Base-by-base conservation (phyloP, 2,888 invertebrate species). In the Poecilus cupreus region DNA sequence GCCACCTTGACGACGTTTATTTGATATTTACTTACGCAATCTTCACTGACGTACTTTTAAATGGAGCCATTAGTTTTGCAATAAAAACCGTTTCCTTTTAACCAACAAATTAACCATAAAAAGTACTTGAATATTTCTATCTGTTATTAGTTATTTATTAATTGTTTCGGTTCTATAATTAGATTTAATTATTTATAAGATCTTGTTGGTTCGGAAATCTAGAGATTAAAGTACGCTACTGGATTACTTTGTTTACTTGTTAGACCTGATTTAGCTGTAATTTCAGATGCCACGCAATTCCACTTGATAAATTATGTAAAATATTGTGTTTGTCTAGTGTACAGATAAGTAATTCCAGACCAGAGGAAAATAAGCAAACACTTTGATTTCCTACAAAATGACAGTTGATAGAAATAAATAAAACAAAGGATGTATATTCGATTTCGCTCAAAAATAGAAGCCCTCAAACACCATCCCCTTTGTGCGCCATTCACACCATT, bases 261-360 rank as follows among this genome's bases (percentile, higher is more conserved):
- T 16, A 18, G 51, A 13, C n/a, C 3, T 26, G 24, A 26, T 60
- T 24, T 26, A 60, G 60, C 18, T 20, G 60, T 60, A 60, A 60
- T 60, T 60, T 32, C 13, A 60, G 20, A 54, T 54, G 54, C 22
- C 54, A 54, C 20, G 54, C 20, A 54, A 54, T 54, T 54, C 20
- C 20, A 54, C 20, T 54, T 18, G 57, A 57, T 57, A 57, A 60
- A 60, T 26, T 60, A 60, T 60, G 60, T 13, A 60, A 24, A 26
- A 43, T 11, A 43, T 43, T n/a, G n/a, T n/a, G 13, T 26, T 60
- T 60, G 13, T 11, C 54, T 54, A 8, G 32, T 32, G 5, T 32
- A 32, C 32, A 32, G 32, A 32, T 32, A 32, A 32, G 32, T 32
- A 32, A 6, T 5, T 32, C 32, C 32, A 2, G 8, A 6, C 32